These are phyloP conservation scores for Girardia tigrina DNA, from an alignment of 2,888 invertebrate species.

Conservation along the genomic window DNA sequence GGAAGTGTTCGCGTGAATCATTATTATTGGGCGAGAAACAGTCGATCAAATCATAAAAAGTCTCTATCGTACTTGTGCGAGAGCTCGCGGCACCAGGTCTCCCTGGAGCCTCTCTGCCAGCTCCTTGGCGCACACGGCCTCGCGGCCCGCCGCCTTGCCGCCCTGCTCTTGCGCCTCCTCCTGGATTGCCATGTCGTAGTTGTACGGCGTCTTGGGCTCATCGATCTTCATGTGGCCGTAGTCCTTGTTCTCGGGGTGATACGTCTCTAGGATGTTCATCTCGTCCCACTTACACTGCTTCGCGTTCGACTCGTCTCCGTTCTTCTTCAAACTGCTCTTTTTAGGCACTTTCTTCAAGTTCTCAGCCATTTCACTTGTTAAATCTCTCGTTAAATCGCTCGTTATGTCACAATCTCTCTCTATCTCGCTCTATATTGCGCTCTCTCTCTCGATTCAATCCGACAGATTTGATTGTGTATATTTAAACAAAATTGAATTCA, in stretches of 20 bases:
- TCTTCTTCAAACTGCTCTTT: slow-evolving; percentile 14
- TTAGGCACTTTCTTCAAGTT: neutral
- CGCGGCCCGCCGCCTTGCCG: slow-evolving; percentile 50
- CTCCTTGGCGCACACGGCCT: neutral
- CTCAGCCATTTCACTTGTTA: slow-evolving; percentile 17
- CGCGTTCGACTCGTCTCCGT: neutral
- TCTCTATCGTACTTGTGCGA: too few species aligned
- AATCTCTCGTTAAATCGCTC: too few species aligned
- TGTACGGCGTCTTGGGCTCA: slow-evolving; percentile 87
- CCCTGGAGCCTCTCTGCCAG: neutral
- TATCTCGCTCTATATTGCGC: too few species aligned
- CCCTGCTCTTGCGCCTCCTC: slow-evolving; percentile 45
- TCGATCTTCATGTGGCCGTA: slow-evolving; percentile 88
- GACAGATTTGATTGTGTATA: too few species aligned
- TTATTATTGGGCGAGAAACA: too few species aligned
- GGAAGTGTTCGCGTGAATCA: too few species aligned
- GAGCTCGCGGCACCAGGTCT: neutral
- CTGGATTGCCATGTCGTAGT: slow-evolving; percentile 52
- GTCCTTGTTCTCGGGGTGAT: slow-evolving; percentile 92
- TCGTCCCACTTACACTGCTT: slow-evolving; percentile 59
- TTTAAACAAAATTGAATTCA: too few species aligned
- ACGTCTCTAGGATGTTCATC: slow-evolving; percentile 91
- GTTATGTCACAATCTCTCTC: too few species aligned
- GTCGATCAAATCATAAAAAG: too few species aligned
- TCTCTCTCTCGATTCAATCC: too few species aligned